phyloP scores from a whole-genome alignment of 2,888 invertebrate genomes.

The Thereva nobilitata region DNA sequence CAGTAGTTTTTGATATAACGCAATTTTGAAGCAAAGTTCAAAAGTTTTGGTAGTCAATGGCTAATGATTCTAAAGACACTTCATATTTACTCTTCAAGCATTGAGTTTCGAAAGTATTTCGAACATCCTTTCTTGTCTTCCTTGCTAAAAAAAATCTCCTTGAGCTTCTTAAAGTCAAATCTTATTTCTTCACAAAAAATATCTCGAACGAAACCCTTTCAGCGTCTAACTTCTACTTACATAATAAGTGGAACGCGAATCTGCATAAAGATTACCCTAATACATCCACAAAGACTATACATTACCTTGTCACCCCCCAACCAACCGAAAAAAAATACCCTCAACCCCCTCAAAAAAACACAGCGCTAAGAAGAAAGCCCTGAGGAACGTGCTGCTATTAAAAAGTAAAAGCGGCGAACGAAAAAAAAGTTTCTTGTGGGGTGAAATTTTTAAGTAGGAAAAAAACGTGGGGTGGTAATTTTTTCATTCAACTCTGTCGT shows the following conservation, averaged over 20 bases:
- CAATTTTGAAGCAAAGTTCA: too few relatives aligned
- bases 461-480: slow-evolving; percentile 40
- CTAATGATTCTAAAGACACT: too few relatives aligned
- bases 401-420: slow-evolving; percentile 40
- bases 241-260: slow-evolving; percentile 38
- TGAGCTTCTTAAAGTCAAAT: not conserved
- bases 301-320: slow-evolving; percentile 7
- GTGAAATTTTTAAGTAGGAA: slow-evolving; percentile 41
- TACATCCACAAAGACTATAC: slow-evolving; percentile 9
- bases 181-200: not conserved
- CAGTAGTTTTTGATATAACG: too few relatives aligned
- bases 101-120: too few relatives aligned
- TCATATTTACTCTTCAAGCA: too few relatives aligned
- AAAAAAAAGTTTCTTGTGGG: slow-evolving; percentile 37
- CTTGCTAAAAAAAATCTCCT: too few relatives aligned
- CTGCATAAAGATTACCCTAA: slow-evolving; percentile 30
- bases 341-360: not conserved
- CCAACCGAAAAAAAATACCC: slow-evolving; percentile 7
- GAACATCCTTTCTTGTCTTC: too few relatives aligned
- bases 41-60: too few relatives aligned
- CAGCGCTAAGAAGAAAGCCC: not conserved
- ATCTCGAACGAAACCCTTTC: slow-evolving; percentile 1
- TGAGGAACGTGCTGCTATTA: slow-evolving; percentile 39
- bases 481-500: slow-evolving; percentile 30
- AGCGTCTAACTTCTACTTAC: slow-evolving; percentile 3